Conservation (phyloP, 2,888 invertebrate genomes). For the Ornithoptera priamus region DNA sequence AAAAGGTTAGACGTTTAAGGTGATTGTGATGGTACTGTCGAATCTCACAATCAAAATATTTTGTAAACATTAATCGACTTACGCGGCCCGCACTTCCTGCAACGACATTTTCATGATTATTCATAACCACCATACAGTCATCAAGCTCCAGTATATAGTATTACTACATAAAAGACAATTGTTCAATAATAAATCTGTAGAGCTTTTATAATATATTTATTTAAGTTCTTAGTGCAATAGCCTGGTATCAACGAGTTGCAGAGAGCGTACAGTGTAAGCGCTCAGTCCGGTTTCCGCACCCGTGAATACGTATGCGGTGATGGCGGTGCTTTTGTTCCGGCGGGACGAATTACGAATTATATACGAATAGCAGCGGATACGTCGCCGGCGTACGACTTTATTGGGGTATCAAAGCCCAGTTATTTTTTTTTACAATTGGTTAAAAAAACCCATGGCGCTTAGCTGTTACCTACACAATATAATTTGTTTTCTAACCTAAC, state of each 20-base stretch:
- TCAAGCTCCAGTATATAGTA: neutral
- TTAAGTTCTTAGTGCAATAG: neutral
- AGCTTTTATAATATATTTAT: neutral
- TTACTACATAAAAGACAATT: neutral
- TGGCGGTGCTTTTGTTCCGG: slow-evolving; percentile 33
- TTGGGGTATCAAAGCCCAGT: slow-evolving; percentile 7
- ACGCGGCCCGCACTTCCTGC: neutral
- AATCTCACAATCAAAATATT: slow-evolving; percentile 2
- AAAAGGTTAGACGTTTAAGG: slow-evolving; percentile 17
- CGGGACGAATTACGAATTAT: slow-evolving; percentile 31
- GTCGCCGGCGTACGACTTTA: slow-evolving; percentile 27
- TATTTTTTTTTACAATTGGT: neutral
- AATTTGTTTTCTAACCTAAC: too few relatives aligned
- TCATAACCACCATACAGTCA: neutral
- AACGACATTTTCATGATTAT: neutral
- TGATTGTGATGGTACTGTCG: neutral
- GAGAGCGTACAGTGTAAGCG: neutral
- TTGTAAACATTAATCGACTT: neutral
- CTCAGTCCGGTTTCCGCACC: slow-evolving; percentile 20
- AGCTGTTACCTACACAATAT: too few relatives aligned
- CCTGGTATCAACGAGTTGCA: slow-evolving; percentile 2
- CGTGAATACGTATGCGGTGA: slow-evolving; percentile 16
- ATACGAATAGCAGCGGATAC: slow-evolving; percentile 37
- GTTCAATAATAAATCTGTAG: neutral
- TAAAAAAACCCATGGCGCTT: too few relatives aligned